Evolutionary conservation across 2,888 invertebrate genomes (phyloP).

Genomic region (Branchipolynoe longqiensis): DNA sequence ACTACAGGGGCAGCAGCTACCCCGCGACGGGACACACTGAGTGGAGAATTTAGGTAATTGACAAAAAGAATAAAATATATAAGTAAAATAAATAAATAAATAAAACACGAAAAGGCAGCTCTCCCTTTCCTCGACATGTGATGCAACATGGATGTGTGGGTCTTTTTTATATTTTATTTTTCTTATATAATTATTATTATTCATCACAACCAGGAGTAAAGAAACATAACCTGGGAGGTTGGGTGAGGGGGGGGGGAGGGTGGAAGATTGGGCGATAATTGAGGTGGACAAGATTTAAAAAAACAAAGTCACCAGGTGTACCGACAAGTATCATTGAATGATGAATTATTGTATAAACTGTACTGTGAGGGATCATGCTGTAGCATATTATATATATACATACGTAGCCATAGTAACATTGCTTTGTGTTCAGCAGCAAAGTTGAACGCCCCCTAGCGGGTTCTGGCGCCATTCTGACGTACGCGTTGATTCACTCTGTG

Average conservation of each 20-base stretch:
- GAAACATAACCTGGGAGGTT: too few species aligned
- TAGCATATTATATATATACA: constrained; percentile 54
- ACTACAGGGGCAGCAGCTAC: constrained; percentile 10
- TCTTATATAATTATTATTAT: too few species aligned
- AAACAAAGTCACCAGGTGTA: constrained; percentile 14
- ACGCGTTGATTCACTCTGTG: constrained; percentile 22
- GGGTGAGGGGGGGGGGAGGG: too few species aligned
- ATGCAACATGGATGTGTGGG: constrained; percentile 46
- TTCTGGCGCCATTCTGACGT: not conserved
- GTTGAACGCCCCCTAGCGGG: constrained; percentile 35
- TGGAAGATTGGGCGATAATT: too few species aligned
- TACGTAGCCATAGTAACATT: constrained; percentile 46
- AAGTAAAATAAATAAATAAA: too few species aligned
- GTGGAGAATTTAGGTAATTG: constrained; percentile 48
- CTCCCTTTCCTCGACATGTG: constrained; percentile 51
- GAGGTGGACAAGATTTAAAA: too few species aligned
- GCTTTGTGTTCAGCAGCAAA: constrained; percentile 55
- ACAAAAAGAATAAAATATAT: constrained; percentile 20
- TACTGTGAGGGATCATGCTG: constrained; percentile 49
- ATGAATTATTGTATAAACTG: constrained; percentile 34
- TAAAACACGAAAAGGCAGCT: constrained; percentile 53
- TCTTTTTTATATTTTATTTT: too few species aligned
- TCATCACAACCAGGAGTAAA: constrained; percentile 47
- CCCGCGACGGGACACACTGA: not conserved
- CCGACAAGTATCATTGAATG: constrained; percentile 38